Evolutionary conservation across 1,140 invertebrate genomes (phyloP), one percentile per base, ranked within the genome.

Genomic region (Conopomorpha cramerella): DNA sequence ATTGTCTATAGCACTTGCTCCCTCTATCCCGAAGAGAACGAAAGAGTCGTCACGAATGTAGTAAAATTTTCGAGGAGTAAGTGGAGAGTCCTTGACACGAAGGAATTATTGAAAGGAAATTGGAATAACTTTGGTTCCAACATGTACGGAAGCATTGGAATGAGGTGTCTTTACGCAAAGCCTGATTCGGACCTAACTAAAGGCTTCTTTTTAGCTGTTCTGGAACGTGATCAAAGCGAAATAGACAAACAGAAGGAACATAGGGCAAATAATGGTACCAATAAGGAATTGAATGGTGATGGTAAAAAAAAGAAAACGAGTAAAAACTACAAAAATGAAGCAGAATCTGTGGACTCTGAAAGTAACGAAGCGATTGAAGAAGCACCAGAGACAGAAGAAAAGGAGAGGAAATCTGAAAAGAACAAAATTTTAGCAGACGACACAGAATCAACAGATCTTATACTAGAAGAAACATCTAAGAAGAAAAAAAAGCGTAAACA

Each of bases 1-100:
- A 84, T 98, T 29, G 88, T 96, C 3, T 99, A 99, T 63, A 98
- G 95, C 11, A 98, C 96, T 0, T 99, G 96, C 64, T 99, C 96
- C 0, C 58, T 95, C 15, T 82, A 90, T 66, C 79, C 84, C 3
- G 86, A 94, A 79, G 96, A 99, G 79, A 98, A 99, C 64, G 96
- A 99, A 78, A 71, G 86, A 47, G 95, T 97, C 1, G 79, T 96
- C 3, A 81, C 88, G 43, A 84, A 82, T 68, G 81, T 82, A 27
- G 77, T 82, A 7, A 73, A 55, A 32, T 78, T 64, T 58, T 62
- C 81, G 2, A 62, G 81, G 45, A 63, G 81, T 1, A 72, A 83
- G 28, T 91, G 86, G 58, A 81, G 81, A 45, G 64, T 91, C 1
- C 74, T 87, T 15, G 73, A 84, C 32, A 66, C 79, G 7, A 83